Base-by-base conservation (phyloP, 2,113 vertebrate species). In the Alosa alosa region DNA sequence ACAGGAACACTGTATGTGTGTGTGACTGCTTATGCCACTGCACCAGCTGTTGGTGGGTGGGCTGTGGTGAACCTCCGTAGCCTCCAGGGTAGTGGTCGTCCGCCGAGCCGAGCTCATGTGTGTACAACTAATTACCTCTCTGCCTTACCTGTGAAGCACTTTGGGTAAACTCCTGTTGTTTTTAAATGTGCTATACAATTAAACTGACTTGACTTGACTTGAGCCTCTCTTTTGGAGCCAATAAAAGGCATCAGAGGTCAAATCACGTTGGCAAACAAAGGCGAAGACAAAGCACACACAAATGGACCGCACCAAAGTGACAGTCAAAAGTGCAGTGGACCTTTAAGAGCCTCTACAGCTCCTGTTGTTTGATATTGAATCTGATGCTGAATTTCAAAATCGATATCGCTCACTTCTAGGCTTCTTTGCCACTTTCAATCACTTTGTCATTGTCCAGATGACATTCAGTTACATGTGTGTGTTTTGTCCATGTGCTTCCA, bases 21-120 rank as follows among this genome's bases (percentile, higher is more conserved):
- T 81, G 72, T 52, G 47, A 39, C 15, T 81, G 84, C 46, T 31
- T 36, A 39, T 39, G 68, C 68, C 31, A 78, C 36, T 1, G 25
- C 89, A 95, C 94, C 93, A 91, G 84, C 82, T 91, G 92, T 86
- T 89, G 89, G 1, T 31, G 41, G 36, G 78, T 0, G 8, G 88
- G 52, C 13, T 87, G 57, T 4, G 91, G 39, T 0, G 88, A 6
- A 47, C 20, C 81, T 7, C 84, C 86, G 41, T 81, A 82, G 45
- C 84, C 87, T 0, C 84, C 81, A 2, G 45, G 36, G 9, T 83
- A 68, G 81, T 81, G 55, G 36, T 81, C 89, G 0, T 88, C 88
- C 6, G 94, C 91, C 49, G 93, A 93, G 31, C 31, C 31, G 31
- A 31, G 31, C 31, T 31, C 31, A 31, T 31, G 31, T 31, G 31